Conservation (phyloP, 1,140 invertebrate genomes). For the Thalassaphorura encarpata region DNA sequence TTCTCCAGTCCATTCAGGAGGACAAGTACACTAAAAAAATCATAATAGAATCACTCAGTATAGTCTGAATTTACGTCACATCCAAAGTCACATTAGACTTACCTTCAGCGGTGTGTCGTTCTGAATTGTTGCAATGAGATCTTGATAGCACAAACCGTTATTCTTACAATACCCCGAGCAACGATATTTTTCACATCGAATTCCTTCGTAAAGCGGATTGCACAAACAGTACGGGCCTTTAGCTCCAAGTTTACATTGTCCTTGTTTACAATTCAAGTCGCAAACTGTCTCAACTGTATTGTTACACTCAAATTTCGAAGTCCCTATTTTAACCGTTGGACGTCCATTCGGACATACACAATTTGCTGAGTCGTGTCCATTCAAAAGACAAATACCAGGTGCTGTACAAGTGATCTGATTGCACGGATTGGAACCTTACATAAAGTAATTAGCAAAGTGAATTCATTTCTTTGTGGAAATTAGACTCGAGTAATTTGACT, state of each 20-base stretch:
- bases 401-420: conserved; percentile 40
- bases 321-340: conserved; percentile 19
- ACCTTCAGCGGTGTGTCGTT: conserved; percentile 5
- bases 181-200: conserved; percentile 51
- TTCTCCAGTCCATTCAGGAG: conserved; percentile 51
- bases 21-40: conserved; percentile 47
- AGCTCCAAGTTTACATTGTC: conserved; percentile 45
- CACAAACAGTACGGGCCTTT: conserved; percentile 48
- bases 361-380: conserved; percentile 33
- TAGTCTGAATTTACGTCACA: not conserved
- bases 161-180: conserved; percentile 54
- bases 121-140: conserved; percentile 32
- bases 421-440: conserved; percentile 38
- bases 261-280: conserved; percentile 42
- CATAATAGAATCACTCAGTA: conserved; percentile 4
- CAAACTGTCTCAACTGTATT: conserved; percentile 33
- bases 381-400: conserved; percentile 36
- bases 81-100: not conserved
- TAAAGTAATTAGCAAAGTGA: conserved; percentile 22
- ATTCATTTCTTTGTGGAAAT: conserved; percentile 40
- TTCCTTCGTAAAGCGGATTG: conserved; percentile 47
- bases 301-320: conserved; percentile 19
- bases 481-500: conserved; percentile 12
- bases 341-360: conserved; percentile 59
- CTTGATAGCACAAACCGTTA: conserved; percentile 49